Evolutionary conservation across 2,888 invertebrate species (phyloP), one percentile per base, ranked within the genome.

Genomic region (Drosophila dives): DNA sequence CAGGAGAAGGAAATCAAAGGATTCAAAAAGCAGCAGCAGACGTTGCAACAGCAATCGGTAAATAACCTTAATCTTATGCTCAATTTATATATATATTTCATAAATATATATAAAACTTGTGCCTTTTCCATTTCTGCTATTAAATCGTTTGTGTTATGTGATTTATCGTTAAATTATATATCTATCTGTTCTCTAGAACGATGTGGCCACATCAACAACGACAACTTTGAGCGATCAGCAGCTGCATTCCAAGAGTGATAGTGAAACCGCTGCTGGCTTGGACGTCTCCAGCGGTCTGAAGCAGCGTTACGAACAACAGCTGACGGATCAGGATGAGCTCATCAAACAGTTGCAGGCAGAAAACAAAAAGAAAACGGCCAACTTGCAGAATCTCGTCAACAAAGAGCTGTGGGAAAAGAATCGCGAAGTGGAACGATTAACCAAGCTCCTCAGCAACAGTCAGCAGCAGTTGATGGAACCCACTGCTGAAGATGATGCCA

Each of bases 401-500:
- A 94, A 93, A 64, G 94, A 95, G 81, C 91, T 95, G 48, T 94
- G 94, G 94, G 94, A 94, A 68, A 95, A 94, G 84, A 94, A 94
- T 87, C 93, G 94, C 17, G 94, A 94, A 85, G 94, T 95, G 49
- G 94, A 94, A 80, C 94, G 94, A 50, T 89, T 95, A 40, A 92
- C 91, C 11, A 91, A 92, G 72, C 60, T 93, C 38, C 58, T 92
- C 17, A 85, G 82, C n/a, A 85, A 81, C 55, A 55, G 38, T 42
- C 77, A 67, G n/a, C 56, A 70, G 32, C 51, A 72, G 1, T n/a
- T 61, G 68, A 15, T 73, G 56, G 50, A 80, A 64, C 23, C 26
- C 26, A n/a, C 77, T 64, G 72, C 75, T 4, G 70, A 67, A 6
- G 83, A 78, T 11, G 89, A 88, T 40, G 67, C 81, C 1, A 48